phyloP scores from a whole-genome alignment of 2,113 vertebrate genomes.

The Pogona vitticeps region DNA sequence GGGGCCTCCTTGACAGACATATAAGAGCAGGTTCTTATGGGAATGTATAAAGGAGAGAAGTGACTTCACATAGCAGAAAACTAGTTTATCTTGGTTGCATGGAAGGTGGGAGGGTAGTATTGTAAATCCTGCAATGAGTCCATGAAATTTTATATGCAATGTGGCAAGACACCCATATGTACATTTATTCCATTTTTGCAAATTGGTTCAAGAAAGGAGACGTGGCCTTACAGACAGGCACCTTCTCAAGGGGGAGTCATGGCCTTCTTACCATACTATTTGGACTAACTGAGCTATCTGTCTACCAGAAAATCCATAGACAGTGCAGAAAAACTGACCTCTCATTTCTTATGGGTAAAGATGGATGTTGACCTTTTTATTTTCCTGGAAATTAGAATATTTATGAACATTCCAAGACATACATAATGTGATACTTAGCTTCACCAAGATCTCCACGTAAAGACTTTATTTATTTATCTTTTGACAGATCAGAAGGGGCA shows the following conservation, averaged over 20 bases:
- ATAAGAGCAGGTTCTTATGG: conserved; percentile 13
- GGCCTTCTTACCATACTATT: too few relatives aligned
- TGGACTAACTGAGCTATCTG: too few relatives aligned
- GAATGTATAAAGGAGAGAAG: too few relatives aligned
- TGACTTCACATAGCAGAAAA: not conserved
- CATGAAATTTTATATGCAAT: not conserved
- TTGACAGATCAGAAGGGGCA: too few relatives aligned
- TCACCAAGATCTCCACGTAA: too few relatives aligned
- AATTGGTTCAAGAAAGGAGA: not conserved
- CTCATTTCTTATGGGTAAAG: not conserved
- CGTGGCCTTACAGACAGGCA: not conserved
- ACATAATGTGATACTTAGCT: too few relatives aligned
- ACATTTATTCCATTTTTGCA: not conserved
- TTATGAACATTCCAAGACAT: too few relatives aligned
- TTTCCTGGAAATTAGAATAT: too few relatives aligned
- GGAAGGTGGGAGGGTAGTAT: not conserved
- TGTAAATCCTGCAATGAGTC: not conserved
- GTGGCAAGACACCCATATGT: not conserved
- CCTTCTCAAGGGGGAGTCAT: not conserved
- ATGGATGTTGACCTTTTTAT: too few relatives aligned
- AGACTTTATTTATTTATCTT: too few relatives aligned
- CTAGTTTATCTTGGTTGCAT: not conserved
- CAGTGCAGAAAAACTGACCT: not conserved
- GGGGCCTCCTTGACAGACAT: conserved; percentile 8
- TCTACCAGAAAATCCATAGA: not conserved